Evolutionary conservation across 1,140 invertebrate species (phyloP).

Genomic region (Drosophila pseudoananassae): DNA sequence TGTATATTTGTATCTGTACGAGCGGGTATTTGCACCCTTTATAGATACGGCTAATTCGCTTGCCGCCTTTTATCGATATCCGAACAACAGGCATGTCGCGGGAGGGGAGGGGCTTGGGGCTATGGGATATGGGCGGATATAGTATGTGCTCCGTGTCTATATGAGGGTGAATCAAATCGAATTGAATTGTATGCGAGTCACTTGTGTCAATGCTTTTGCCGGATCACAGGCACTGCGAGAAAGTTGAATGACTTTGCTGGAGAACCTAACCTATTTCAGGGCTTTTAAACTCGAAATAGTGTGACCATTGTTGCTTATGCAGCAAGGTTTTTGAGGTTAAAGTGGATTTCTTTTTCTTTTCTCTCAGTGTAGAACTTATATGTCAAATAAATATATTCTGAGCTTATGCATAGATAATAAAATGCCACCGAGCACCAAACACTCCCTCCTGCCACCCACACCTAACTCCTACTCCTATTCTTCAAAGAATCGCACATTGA

Average conservation of each 20-base stretch:
- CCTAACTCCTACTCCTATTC: too few relatives aligned
- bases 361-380: slow-evolving; percentile 7
- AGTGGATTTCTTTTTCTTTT: slow-evolving; percentile 7
- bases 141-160: not conserved
- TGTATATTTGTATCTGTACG: not conserved
- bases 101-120: too few relatives aligned
- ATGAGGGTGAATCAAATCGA: slow-evolving; percentile 37
- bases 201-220: slow-evolving; percentile 56
- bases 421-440: slow-evolving; percentile 9
- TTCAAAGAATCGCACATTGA: slow-evolving; percentile 24
- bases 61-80: slow-evolving; percentile 60
- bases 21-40: not conserved
- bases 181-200: slow-evolving; percentile 57
- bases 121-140: not conserved
- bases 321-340: not conserved
- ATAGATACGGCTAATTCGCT: slow-evolving; percentile 65
- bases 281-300: not conserved
- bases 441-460: too few relatives aligned
- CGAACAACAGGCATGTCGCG: slow-evolving; percentile 8
- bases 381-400: slow-evolving; percentile 26
- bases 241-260: not conserved
- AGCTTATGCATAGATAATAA: slow-evolving; percentile 59
- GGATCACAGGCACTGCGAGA: slow-evolving; percentile 6
- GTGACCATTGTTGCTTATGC: not conserved
- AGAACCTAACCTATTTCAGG: not conserved